Conservation (phyloP, 2,113 vertebrate species). For the Percina caprodes region DNA sequence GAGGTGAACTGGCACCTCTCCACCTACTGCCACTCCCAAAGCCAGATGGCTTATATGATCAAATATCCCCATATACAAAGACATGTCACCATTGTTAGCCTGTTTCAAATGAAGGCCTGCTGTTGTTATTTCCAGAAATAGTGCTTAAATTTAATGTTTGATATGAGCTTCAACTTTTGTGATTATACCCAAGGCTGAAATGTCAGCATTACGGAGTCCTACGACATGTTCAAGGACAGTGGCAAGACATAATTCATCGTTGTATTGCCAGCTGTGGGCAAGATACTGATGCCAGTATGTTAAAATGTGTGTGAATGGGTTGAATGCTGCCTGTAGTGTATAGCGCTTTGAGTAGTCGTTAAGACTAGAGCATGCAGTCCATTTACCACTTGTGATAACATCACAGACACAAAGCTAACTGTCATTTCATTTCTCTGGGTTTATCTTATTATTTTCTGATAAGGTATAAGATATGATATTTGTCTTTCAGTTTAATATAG, state of each 20-base stretch:
- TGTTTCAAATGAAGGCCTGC: background rate
- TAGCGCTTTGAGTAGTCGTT: too few species aligned
- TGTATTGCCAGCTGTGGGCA: too few species aligned
- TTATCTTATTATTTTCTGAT: background rate
- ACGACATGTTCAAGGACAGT: background rate
- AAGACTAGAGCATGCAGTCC: too few species aligned
- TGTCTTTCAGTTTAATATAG: background rate
- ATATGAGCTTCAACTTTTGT: background rate
- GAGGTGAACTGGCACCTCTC: too few species aligned
- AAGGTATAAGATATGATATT: background rate
- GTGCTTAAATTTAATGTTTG: background rate
- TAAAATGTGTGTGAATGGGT: too few species aligned
- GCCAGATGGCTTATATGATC: background rate
- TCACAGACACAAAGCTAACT: background rate
- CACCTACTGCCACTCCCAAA: too few species aligned
- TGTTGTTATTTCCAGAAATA: background rate
- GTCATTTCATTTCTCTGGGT: background rate
- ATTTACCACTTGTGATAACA: background rate
- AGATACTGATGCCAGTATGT: too few species aligned
- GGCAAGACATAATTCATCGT: background rate
- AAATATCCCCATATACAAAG: background rate
- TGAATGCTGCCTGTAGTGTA: too few species aligned
- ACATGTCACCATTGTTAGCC: too few species aligned
- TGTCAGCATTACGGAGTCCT: background rate
- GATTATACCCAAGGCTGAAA: background rate